Base-by-base conservation (phyloP, 2,113 vertebrate species). In the Guaruba guarouba region DNA sequence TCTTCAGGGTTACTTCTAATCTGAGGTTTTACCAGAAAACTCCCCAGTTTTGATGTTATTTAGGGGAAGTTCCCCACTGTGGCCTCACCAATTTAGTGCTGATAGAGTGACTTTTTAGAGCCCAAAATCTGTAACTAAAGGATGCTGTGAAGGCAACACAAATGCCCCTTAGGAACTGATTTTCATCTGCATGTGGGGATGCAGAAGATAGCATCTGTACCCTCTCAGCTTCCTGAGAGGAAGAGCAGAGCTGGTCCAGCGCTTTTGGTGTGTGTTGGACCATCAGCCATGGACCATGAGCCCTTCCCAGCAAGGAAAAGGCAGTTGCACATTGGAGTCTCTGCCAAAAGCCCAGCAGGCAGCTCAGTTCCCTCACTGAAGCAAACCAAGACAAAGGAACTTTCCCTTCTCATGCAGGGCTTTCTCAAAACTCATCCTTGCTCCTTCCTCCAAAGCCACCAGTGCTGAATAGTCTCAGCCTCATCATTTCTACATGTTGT, bases 271-370 rank as follows among this genome's bases (percentile, higher is more conserved):
- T 68, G 35, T 64, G 9, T 23, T 86, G 22, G 29, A 75, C 54
- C 13, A 27, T 62, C 44, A 73, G 43, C 13, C 52, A 69, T 55
- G 29, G 86, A 69, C 11, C 41, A 39, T 10, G 7, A 82, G 41
- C 20, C 31, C n/a, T 79, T 82, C 55, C 64, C n/a, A n/a, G 41
- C 64, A 84, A 8, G 17, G 5, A 54, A 74, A 81, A 31, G 10
- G 19, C 22, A 10, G 4, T 17, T 81, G 23, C 17, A 33, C 3
- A 3, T 5, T 0, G 0, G 9, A 35, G 57, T 43, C 62, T 63
- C 59, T 5, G 61, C 69, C 46, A 31, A 43, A 35, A 71, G 55
- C 37, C 3, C 6, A 82, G 9, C 27, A 68, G 73, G 9, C 43
- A 90, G 79, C 49, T 69, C 25, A 68, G n/a, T 35, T 64, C 18